These are phyloP conservation scores for Oncopodura yosiiana DNA, from an alignment of 1,140 invertebrate genomes.

Conservation along the genomic window DNA sequence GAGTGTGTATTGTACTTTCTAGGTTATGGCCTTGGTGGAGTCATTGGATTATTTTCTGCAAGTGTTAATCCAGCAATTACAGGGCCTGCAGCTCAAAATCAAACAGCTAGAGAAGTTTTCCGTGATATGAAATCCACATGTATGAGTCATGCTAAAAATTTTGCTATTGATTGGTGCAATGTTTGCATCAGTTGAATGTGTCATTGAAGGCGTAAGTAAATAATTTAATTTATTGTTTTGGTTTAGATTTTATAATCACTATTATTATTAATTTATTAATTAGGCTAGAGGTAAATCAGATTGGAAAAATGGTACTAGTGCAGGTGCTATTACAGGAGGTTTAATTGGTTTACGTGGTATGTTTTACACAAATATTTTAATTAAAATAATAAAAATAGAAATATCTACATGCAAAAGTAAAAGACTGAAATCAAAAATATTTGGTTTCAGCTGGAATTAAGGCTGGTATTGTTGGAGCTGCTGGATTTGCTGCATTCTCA, in stretches of 20 bases:
- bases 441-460: constrained; percentile 72
- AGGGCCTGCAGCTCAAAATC: constrained; percentile 62
- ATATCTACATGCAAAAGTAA: background rate
- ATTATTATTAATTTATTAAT: constrained; percentile 24
- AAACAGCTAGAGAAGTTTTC: constrained; percentile 71
- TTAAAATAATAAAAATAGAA: no score
- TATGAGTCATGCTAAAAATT: constrained; percentile 91
- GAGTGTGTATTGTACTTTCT: constrained; percentile 4
- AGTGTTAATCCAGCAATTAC: constrained; percentile 76
- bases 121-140: constrained; percentile 86
- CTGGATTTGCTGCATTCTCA: constrained; percentile 91
- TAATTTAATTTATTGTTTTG: constrained; percentile 3
- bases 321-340: constrained; percentile 86
- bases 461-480: constrained; percentile 80
- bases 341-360: constrained; percentile 85
- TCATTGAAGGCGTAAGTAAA: constrained; percentile 68
- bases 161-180: constrained; percentile 87
- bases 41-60: constrained; percentile 87
- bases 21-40: constrained; percentile 83
- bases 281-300: constrained; percentile 84
- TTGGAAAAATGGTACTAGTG: constrained; percentile 92
- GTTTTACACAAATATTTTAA: constrained; percentile 1
- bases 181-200: constrained; percentile 86
- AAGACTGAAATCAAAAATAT: background rate
- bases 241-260: constrained; percentile 11